These are phyloP conservation scores for Cepaea hortensis DNA, from an alignment of 2,888 invertebrate species.

Conservation along the genomic window DNA sequence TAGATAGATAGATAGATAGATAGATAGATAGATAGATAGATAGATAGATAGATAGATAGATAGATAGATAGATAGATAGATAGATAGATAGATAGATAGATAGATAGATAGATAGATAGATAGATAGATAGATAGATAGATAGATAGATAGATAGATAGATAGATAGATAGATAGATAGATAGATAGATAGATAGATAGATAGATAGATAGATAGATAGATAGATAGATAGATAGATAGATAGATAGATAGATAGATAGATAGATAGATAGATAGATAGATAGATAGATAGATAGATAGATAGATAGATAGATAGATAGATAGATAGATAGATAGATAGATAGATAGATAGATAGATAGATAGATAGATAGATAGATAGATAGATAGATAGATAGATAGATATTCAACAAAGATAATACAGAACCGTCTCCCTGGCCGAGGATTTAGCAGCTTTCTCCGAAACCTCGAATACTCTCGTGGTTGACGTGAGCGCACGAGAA, in stretches of 20 bases:
- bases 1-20: no score
- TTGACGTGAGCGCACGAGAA: no score
- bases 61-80: background rate
- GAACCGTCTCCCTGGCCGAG: no score
- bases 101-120: slow-evolving; percentile 31
- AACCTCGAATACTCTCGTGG: no score
- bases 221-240: background rate
- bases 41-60: slow-evolving; percentile 15
- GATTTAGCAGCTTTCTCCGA: no score
- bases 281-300: background rate
- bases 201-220: no score
- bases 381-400: slow-evolving; percentile 19
- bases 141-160: slow-evolving; percentile 7
- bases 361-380: slow-evolving; percentile 19
- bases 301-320: slow-evolving; percentile 13
- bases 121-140: slow-evolving; percentile 10
- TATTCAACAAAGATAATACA: background rate
- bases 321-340: slow-evolving; percentile 16
- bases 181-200: no score
- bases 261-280: background rate
- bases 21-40: slow-evolving; percentile 3
- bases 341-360: slow-evolving; percentile 19
- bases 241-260: background rate
- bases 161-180: background rate
- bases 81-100: slow-evolving; percentile 30